Evolutionary conservation across 2,888 invertebrate genomes (phyloP), one percentile per base, ranked within the genome.

Genomic region (Congeria kusceri): DNA sequence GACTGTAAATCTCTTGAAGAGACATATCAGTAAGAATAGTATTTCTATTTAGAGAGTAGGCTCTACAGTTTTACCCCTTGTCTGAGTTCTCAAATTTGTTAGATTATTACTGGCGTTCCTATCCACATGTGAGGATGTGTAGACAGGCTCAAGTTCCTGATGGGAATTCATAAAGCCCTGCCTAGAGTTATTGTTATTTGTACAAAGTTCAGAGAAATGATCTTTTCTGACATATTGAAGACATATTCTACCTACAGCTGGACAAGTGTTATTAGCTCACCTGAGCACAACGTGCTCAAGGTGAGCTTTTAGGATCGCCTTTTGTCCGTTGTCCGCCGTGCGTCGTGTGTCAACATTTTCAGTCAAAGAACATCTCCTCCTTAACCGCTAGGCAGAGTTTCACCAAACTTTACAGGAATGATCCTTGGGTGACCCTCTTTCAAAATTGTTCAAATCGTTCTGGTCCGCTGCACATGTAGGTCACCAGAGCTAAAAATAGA

Each of bases 61-160:
- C 32, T 3, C 46, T 28, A 58, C 18, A 23, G 9, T 32, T 32
- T 32, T 9, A 65, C 49, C 13, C 27, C 25, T 64, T 25, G 18
- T n/a, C 7, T 18, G 29, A 53, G 4, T 28, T 49, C 15, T 4
- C 4, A 20, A 5, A 49, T 15, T 49, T 49, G 20, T 15, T 25
- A 20, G 49, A 18, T 65, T 65, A 15, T 44, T 44, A 20, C 15
- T 28, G 13, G n/a, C 64, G 47, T 64, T 68, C 65, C 69, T 56
- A 69, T 75, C 53, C 59, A 39, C 64, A 59, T 23, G 29, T 59
- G 58, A 28, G 3, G 4, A 32, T 62, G 20, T 18, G 62, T 27
- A 63, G 32, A 68, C 68, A 68, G 74, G 58, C 74, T 39, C 68
- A 63, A 64, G 49, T 69, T 63, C 64, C 69, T 69, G 68, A 39